Base-by-base conservation (phyloP, 2,113 vertebrate genomes). In the Miniopterus natalensis region DNA sequence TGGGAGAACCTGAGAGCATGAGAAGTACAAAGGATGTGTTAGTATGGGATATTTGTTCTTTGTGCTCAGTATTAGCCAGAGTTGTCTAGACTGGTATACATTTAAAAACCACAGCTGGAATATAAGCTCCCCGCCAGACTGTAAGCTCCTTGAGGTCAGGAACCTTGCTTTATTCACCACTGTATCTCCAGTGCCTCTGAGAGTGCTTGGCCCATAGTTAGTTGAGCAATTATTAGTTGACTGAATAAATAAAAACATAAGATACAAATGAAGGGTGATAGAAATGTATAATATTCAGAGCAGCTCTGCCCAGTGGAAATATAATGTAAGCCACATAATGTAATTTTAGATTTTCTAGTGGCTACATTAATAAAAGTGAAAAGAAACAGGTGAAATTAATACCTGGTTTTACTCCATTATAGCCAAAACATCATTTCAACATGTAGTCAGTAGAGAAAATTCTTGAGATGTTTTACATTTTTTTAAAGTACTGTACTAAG, bases 1-100 rank as follows among this genome's bases (percentile, higher is more conserved):
- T 88, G 99, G 99, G 97, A 99, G 99, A 88, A 99, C 99, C 99
- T 99, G 40, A 47, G 97, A 61, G 83, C 31, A 18, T 87, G 14
- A 73, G 92, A 75, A 94, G 79, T 47, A 75, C 78, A 57, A 51
- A 40, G 0, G 0, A 27, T 71, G 83, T 85, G 47, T 92, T 31
- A 61, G 85, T 61, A 15, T n/a, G 57, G 31, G 68, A 13, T 15
- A 40, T 36, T 61, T 85, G 47, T 49, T 36, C n/a, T 49, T 63
- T 63, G 49, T 63, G 63, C 8, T 85, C 18, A 73, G 0, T 42
- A 40, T 23, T 77, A 18, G 31, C 61, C 57, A 47, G 1, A 65
- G 51, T 47, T 2, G 11, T 84, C 55, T 75, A 45, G 55, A 61
- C 25, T 70, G 45, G 6, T 6, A 2, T 59, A 17, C 4, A 0